Conservation (phyloP, 1,140 invertebrate species). For the Platorchestia sp. region DNA sequence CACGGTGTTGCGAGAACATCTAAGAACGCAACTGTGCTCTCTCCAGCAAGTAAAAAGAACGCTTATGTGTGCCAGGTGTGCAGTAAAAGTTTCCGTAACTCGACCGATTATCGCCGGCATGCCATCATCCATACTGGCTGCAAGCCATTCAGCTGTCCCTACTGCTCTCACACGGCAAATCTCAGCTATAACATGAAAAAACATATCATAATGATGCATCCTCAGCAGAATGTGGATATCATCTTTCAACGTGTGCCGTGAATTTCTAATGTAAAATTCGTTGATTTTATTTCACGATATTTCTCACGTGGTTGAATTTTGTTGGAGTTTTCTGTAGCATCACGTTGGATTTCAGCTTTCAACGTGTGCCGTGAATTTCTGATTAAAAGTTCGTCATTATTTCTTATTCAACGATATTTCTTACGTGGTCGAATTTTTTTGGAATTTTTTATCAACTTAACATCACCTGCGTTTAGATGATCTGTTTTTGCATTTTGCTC, state of each 20-base stretch:
- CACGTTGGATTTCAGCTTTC: too few relatives aligned
- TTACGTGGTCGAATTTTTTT: too few relatives aligned
- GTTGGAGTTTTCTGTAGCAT: too few relatives aligned
- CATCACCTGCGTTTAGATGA: too few relatives aligned
- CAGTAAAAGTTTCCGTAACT: not conserved
- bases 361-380: too few relatives aligned
- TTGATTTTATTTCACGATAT: too few relatives aligned
- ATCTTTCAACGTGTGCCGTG: not conserved
- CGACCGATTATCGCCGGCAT: conserved; percentile 58
- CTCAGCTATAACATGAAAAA: conserved; percentile 64
- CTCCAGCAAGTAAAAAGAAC: not conserved
- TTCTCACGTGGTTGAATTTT: too few relatives aligned
- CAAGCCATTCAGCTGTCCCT: conserved; percentile 68
- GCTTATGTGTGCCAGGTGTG: conserved; percentile 29
- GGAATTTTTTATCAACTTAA: too few relatives aligned
- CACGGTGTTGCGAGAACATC: not conserved
- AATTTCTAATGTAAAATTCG: not conserved
- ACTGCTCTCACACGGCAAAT: conserved; percentile 65
- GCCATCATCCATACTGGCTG: conserved; percentile 69
- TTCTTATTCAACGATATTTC: too few relatives aligned
- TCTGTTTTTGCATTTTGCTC: too few relatives aligned
- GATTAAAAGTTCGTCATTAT: too few relatives aligned
- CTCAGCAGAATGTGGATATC: conserved; percentile 6
- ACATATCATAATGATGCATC: conserved; percentile 53
- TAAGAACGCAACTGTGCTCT: too few relatives aligned